phyloP scores from a whole-genome alignment of 2,797 vertebrate species.

The Selene dorsalis region DNA sequence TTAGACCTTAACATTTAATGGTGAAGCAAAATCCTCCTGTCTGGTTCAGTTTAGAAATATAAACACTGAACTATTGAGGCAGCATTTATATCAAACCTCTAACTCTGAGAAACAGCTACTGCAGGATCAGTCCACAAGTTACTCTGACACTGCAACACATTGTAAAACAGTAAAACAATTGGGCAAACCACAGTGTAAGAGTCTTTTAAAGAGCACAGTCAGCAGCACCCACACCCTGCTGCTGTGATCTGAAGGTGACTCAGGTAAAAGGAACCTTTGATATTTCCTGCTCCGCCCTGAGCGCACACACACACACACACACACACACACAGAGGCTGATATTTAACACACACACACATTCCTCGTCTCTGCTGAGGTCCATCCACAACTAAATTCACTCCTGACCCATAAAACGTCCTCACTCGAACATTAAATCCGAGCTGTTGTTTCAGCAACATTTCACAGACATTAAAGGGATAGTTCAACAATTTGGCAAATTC shows the following conservation, averaged over 20 bases:
- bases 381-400: not conserved
- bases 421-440: not conserved
- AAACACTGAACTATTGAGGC: not conserved
- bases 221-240: constrained; percentile 53
- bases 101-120: not conserved
- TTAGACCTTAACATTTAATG: not conserved
- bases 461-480: too few species aligned
- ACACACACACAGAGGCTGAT: not conserved
- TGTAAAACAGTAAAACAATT: constrained; percentile 24
- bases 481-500: too few species aligned
- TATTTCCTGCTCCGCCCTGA: constrained; percentile 69
- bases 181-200: not conserved
- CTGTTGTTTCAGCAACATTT: not conserved
- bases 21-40: not conserved
- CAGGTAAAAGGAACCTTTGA: constrained; percentile 74
- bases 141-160: not conserved
- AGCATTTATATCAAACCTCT: not conserved
- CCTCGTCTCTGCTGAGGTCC: not conserved
- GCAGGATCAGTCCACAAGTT: too few species aligned
- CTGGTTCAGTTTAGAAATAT: too few species aligned
- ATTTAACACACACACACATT: not conserved
- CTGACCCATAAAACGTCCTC: not conserved
- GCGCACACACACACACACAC: constrained; percentile 25
- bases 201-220: constrained; percentile 34
- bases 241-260: constrained; percentile 72